These are phyloP conservation scores for Meganola albula DNA, from an alignment of 2,888 invertebrate species.

Conservation along the genomic window DNA sequence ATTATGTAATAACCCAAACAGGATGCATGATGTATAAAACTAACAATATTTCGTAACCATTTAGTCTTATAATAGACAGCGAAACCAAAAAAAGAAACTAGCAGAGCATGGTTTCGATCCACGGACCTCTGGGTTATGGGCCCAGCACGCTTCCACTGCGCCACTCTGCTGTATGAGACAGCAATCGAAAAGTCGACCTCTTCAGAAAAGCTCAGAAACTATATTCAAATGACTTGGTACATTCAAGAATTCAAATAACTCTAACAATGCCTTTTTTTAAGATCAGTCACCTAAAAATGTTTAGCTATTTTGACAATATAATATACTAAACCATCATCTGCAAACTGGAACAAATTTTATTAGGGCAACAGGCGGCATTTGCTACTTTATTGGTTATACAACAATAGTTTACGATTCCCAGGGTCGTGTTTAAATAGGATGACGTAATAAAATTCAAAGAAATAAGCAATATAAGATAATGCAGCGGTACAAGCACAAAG, in stretches of 20 bases:
- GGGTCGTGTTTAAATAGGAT: constrained; percentile 38
- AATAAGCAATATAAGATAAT: constrained; percentile 39
- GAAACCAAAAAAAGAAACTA: constrained; percentile 36
- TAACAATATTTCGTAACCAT: too few relatives aligned
- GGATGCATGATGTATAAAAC: too few relatives aligned
- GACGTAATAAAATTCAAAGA: constrained; percentile 50
- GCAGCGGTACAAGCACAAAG: constrained; percentile 18
- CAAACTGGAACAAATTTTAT: constrained; percentile 24
- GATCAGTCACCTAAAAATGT: too few relatives aligned
- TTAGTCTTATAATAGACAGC: too few relatives aligned
- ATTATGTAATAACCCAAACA: too few relatives aligned
- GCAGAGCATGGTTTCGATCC: constrained; percentile 88
- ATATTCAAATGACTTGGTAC: too few relatives aligned
- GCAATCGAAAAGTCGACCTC: too few relatives aligned
- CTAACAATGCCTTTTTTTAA: too few relatives aligned
- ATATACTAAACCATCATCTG: neutral
- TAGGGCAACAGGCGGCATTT: constrained; percentile 23
- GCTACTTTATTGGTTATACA: constrained; percentile 38
- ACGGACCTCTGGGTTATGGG: constrained; percentile 92
- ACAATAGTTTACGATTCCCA: constrained; percentile 43
- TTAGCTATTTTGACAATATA: neutral
- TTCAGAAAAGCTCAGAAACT: too few relatives aligned
- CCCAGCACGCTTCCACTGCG: constrained; percentile 89
- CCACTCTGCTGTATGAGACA: constrained; percentile 81
- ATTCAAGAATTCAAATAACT: too few relatives aligned